Evolutionary conservation across 2,888 invertebrate species (phyloP).

Genomic region (Metalampra italica): DNA sequence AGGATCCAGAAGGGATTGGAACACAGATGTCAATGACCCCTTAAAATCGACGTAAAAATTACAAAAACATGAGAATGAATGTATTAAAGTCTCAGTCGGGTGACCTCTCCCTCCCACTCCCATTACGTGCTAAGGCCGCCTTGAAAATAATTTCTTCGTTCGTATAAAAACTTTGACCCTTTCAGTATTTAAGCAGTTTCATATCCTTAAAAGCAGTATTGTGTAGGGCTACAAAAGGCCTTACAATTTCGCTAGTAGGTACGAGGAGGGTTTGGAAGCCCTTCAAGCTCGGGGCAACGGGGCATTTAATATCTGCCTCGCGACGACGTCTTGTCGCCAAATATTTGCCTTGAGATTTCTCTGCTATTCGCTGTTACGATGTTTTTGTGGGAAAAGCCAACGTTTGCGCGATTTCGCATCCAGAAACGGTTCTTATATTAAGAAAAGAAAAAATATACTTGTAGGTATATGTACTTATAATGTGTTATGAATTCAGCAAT

Average conservation of each 20-base stretch:
- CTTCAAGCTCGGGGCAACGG: conserved; percentile 32
- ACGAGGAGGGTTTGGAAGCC: conserved; percentile 41
- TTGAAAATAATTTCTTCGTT: too few species aligned
- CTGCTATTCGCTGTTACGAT: conserved; percentile 29
- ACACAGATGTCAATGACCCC: too few species aligned
- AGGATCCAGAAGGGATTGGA: too few species aligned
- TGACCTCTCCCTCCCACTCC: too few species aligned
- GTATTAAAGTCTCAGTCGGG: too few species aligned
- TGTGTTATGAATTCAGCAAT: too few species aligned
- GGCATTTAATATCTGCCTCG: conserved; percentile 30
- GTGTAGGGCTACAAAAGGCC: conserved; percentile 38
- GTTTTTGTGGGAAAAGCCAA: conserved; percentile 23
- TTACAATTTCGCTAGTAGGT: conserved; percentile 29
- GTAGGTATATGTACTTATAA: too few species aligned
- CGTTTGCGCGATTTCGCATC: conserved; percentile 2
- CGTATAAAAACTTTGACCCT: background rate
- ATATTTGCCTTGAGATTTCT: conserved; percentile 47
- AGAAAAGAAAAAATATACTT: background rate
- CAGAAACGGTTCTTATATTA: background rate
- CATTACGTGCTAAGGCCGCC: background rate
- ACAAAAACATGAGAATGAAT: too few species aligned
- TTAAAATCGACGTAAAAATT: too few species aligned
- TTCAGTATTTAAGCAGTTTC: conserved; percentile 27
- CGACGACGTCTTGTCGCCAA: conserved; percentile 43
- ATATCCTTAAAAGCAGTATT: conserved; percentile 37